Conservation (phyloP, 2,797 vertebrate genomes). For the Alcedo atthis region DNA sequence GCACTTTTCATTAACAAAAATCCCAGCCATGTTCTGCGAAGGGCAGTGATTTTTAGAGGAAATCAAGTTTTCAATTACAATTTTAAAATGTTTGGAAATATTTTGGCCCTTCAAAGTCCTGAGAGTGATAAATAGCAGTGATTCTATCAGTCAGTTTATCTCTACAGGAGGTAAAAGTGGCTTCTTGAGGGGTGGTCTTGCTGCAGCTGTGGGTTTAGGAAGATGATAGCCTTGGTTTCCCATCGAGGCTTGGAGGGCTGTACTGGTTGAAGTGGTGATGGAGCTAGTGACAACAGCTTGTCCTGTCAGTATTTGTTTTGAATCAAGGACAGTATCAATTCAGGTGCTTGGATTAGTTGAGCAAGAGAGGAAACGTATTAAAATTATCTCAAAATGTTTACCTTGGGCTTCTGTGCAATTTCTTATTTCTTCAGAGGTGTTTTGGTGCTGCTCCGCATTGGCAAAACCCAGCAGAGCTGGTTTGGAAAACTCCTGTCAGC, state of each 20-base stretch:
- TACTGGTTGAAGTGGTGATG: neutral
- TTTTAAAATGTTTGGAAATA: neutral
- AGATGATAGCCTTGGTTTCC: conserved; percentile 1
- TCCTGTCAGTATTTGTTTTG: neutral
- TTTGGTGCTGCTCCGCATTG: neutral
- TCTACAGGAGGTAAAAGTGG: neutral
- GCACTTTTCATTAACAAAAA: neutral
- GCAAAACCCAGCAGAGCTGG: neutral
- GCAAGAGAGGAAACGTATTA: neutral
- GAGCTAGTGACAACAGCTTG: neutral
- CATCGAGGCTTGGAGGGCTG: neutral
- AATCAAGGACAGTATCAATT: neutral
- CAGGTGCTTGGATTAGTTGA: neutral
- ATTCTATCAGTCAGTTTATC: neutral
- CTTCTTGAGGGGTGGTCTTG: neutral
- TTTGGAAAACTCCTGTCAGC: neutral
- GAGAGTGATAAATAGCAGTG: neutral
- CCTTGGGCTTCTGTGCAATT: neutral
- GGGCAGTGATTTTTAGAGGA: neutral
- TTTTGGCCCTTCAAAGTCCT: neutral
- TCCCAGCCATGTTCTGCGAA: neutral
- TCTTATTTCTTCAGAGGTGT: neutral
- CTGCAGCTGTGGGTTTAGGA: neutral
- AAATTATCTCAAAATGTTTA: neutral
- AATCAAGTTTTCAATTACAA: neutral